Evolutionary conservation across 2,797 vertebrate genomes (phyloP), one percentile per base, ranked within the genome.

Genomic region (Gallinago stenura): DNA sequence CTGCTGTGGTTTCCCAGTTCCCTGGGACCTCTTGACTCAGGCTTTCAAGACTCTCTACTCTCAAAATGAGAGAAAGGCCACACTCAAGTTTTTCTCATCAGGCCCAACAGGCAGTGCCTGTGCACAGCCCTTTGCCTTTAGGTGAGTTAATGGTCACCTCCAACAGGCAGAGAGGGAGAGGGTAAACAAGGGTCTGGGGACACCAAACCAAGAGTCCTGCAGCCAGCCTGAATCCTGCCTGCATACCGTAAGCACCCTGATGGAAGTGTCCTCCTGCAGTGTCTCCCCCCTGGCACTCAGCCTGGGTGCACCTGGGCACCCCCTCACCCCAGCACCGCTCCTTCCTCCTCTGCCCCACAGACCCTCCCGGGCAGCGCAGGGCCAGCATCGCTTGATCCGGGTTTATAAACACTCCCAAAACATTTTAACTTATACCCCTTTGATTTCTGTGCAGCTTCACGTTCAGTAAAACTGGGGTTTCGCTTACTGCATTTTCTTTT

Each of bases 91-190:
- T 33, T 35, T 7, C 5, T 16, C 12, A 13, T 3, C 31, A 24
- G 39, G 2, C 1, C 15, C 53, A 11, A 6, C 14, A 15, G 2
- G 6, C 58, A 25, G 8, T 2, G 4, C 30, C 53, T 6, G 10
- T 1, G 4, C 31, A 17, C 0, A 1, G 15, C 19, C 0, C 0
- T 48, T 25, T 7, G 13, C 11, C 43, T 73, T 11, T 13, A 31
- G 30, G 16, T 1, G 4, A 46, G 24, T 15, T 54, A n/a, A 0
- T 0, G 4, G 3, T 25, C 41, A 7, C 14, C 25, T 46, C 11
- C 10, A 7, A 4, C 57, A 54, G 41, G 9, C 24, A 54, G 51
- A 33, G 50, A 35, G 7, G 9, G 3, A 69, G 24, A 61, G 20
- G 5, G 5, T 10, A 33, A n/a, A 5, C 1, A 17, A 68, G 43